Base-by-base conservation (phyloP, 2,113 vertebrate species). In the Sinocyclocheilus maitianheensis region DNA sequence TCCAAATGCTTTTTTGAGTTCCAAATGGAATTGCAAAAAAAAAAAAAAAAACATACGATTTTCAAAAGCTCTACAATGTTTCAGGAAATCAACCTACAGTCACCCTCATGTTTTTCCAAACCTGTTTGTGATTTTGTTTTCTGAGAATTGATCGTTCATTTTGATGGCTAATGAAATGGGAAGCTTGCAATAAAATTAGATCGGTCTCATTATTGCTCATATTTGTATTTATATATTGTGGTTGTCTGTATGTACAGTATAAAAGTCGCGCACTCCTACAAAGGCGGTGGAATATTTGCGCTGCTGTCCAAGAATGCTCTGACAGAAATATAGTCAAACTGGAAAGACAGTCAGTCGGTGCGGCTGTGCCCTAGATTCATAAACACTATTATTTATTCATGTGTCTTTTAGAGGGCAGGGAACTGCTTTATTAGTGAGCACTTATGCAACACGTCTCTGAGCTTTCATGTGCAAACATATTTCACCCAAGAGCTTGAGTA, bases 401-500 rank as follows among this genome's bases (percentile, higher is more conserved):
- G 37, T 18, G 46, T 67, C 9, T 34, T 8, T 51, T 9, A 30
- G 72, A 80, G 53, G 77, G 60, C 74, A 71, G 43, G 74, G 46
- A 55, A 69, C 88, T 89, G 88, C 89, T 87, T 87, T 80, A 90
- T 86, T 53, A 37, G 22, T 48, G 43, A 78, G n/a, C 34, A 55
- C 37, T 91, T 81, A 88, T 90, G 86, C 90, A 91, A 90, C 78
- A 22, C n/a, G 24, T 80, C 71, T 71, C 48, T 81, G 16, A 22
- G 43, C 72, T 78, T 76, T 85, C 83, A 72, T 83, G 83, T 85
- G 86, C 89, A 89, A 91, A 89, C 87, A 86, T 62, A 82, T 88
- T 88, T 77, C 62, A 83, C 81, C 72, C 69, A 75, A 90, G 60
- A 72, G 63, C 89, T 91, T 89, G 86, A 77, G 89, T 89, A 89